Percentiles rank a stretch among this genome's conserved stretches.
Evolutionary conservation across 2,113 vertebrate species (phyloP).

Genomic region (Rhinoderma darwinii): DNA sequence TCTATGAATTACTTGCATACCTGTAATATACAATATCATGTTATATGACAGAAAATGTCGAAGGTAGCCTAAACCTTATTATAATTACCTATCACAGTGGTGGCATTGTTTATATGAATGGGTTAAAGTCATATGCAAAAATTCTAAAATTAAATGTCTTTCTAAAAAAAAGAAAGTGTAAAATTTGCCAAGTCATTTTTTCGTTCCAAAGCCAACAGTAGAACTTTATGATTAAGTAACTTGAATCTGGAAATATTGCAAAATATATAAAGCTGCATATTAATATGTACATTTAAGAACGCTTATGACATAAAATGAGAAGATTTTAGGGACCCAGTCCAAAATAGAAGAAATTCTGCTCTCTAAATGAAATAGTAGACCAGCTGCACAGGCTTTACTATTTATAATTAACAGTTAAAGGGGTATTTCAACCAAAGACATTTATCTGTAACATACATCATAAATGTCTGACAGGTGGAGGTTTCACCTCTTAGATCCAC

Average conservation of each 20-base stretch:
- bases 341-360: background rate
- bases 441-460: too few relatives aligned
- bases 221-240: constrained; percentile 56
- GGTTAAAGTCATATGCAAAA: background rate
- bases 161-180: background rate
- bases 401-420: too few relatives aligned
- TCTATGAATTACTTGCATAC: too few relatives aligned
- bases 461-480: too few relatives aligned
- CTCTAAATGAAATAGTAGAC: background rate
- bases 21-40: too few relatives aligned
- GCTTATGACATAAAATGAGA: constrained; percentile 47
- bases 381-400: background rate
- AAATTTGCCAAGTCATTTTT: constrained; percentile 21
- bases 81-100: background rate
- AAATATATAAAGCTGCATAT: constrained; percentile 44
- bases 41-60: too few relatives aligned
- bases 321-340: constrained; percentile 13
- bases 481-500: too few relatives aligned
- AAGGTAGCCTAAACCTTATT: background rate
- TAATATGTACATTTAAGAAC: constrained; percentile 50
- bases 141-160: background rate
- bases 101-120: background rate
- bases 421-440: too few relatives aligned
- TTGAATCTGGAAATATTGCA: constrained; percentile 46
- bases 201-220: constrained; percentile 42